phyloP scores from a whole-genome alignment of 2,797 vertebrate species.

The Onychomys leucogaster region DNA sequence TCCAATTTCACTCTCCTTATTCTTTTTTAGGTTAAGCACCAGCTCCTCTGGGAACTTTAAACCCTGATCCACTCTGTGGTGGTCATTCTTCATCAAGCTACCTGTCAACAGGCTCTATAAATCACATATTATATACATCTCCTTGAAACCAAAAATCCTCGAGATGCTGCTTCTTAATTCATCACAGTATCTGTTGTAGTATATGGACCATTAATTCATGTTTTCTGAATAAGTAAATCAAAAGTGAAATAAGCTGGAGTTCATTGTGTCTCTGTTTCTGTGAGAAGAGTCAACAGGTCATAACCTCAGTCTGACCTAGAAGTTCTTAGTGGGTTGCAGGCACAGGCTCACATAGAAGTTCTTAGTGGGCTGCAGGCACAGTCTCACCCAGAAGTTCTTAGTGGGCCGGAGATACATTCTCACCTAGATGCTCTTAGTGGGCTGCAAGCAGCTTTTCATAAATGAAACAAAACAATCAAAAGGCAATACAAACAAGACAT shows the following conservation, averaged over 20 bases:
- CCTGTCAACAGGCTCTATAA: neutral
- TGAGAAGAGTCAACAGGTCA: neutral
- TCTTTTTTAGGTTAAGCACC: neutral
- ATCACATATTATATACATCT: neutral
- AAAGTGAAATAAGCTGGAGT: neutral
- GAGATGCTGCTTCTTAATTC: constrained; percentile 29
- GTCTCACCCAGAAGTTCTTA: neutral
- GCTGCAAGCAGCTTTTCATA: neutral
- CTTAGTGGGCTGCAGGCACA: neutral
- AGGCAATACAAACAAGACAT: neutral
- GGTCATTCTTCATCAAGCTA: neutral
- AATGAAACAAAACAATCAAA: neutral
- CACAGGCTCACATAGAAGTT: neutral
- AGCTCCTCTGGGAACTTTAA: neutral
- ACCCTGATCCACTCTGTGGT: neutral
- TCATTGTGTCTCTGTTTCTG: neutral
- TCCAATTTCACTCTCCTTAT: neutral
- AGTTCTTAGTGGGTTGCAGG: neutral
- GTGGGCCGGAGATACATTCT: neutral
- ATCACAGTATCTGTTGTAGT: neutral
- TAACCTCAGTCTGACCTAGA: neutral
- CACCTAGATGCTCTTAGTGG: neutral
- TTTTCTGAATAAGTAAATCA: constrained; percentile 15
- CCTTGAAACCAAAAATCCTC: neutral
- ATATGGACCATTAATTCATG: neutral